Evolutionary conservation across 2,888 invertebrate species (phyloP).

Genomic region (Marronus borbonicus): DNA sequence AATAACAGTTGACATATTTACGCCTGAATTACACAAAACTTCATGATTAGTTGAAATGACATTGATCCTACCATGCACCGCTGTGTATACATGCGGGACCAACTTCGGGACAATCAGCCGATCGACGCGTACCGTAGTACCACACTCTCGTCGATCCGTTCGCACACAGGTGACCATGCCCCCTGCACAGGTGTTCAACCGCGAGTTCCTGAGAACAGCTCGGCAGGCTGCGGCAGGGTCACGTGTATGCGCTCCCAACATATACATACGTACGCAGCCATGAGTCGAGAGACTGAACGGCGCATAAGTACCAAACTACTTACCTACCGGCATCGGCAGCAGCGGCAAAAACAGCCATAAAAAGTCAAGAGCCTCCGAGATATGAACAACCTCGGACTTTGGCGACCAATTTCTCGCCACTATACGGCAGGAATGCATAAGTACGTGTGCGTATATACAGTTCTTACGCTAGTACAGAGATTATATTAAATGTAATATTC

Average conservation of each 20-base stretch:
- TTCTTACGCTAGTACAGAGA: too few species aligned
- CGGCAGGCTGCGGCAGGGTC: slow-evolving; percentile 28
- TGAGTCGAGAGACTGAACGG: slow-evolving; percentile 42
- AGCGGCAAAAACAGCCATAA: slow-evolving; percentile 33
- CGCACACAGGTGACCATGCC: slow-evolving; percentile 36
- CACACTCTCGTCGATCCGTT: slow-evolving; percentile 8
- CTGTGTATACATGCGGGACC: neutral
- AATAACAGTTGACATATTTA: too few species aligned
- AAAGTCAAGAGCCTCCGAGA: slow-evolving; percentile 47
- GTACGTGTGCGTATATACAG: too few species aligned
- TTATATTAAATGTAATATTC: too few species aligned
- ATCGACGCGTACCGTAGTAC: slow-evolving; percentile 12
- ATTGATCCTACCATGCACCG: neutral
- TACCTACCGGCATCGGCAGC: slow-evolving; percentile 19
- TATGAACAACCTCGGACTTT: slow-evolving; percentile 46
- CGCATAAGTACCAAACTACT: slow-evolving; percentile 28
- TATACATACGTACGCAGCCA: neutral
- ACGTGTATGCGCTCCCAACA: slow-evolving; percentile 27
- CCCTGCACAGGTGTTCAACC: slow-evolving; percentile 41
- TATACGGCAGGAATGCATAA: neutral
- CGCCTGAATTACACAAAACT: too few species aligned
- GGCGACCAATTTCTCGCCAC: slow-evolving; percentile 41
- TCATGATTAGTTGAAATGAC: too few species aligned
- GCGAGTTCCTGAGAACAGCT: slow-evolving; percentile 27
- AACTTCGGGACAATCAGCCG: neutral